Percentiles rank a stretch among this genome's conserved stretches.
Conservation (phyloP, 2,113 vertebrate genomes). For the Pseudopodoces humilis region DNA sequence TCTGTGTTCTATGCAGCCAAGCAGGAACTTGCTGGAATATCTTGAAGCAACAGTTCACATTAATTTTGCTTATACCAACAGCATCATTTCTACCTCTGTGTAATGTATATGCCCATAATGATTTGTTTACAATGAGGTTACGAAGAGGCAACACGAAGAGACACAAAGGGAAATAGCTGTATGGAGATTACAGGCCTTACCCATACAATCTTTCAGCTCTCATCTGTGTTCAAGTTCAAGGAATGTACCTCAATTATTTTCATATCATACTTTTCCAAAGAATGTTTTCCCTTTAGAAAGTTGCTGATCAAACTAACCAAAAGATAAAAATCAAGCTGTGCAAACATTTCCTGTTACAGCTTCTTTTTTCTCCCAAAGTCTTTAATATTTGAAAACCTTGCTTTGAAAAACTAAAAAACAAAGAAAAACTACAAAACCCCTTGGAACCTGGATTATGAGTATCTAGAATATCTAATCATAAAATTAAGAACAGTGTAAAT, state of each 20-base stretch:
- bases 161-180: neutral
- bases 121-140: neutral
- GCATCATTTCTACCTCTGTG: neutral
- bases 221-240: neutral
- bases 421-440: neutral
- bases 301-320: neutral
- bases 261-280: neutral
- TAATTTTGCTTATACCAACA: neutral
- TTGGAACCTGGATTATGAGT: neutral
- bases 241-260: neutral
- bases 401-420: neutral
- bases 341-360: neutral
- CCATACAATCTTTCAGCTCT: neutral
- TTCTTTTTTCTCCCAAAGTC: neutral
- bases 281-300: constrained; percentile 12
- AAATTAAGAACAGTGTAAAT: neutral
- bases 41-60: neutral
- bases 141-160: neutral
- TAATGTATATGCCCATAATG: neutral
- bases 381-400: neutral
- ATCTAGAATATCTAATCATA: neutral
- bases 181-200: neutral
- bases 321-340: constrained; percentile 5
- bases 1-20: neutral
- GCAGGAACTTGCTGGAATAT: neutral